phyloP scores from a whole-genome alignment of 2,888 invertebrate species.

The Agonopterix heracliana region DNA sequence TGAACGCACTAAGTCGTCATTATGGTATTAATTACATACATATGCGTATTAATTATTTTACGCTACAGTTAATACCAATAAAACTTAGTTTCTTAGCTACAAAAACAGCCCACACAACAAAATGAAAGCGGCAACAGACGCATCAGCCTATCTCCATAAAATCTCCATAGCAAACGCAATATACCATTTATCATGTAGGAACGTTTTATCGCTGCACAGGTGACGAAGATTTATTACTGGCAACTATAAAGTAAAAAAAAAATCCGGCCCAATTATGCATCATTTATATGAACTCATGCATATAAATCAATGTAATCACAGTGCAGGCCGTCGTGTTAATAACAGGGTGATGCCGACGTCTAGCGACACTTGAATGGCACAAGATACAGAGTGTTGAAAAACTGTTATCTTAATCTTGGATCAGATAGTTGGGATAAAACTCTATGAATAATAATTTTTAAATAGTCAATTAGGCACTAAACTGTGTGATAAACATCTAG shows the following conservation, averaged over 20 bases:
- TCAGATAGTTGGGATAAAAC: too few species aligned
- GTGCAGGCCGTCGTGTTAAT: slow-evolving; percentile 34
- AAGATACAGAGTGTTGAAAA: too few species aligned
- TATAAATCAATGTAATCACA: slow-evolving; percentile 62
- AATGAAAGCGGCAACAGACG: slow-evolving; percentile 4
- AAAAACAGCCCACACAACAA: not conserved
- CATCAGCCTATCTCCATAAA: slow-evolving; percentile 9
- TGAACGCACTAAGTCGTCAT: too few species aligned
- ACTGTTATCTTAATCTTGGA: too few species aligned
- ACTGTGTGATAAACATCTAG: too few species aligned
- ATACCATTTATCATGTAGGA: slow-evolving; percentile 20
- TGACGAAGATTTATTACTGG: slow-evolving; percentile 55
- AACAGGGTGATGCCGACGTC: slow-evolving; percentile 35
- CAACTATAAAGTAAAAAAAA: slow-evolving; percentile 37
- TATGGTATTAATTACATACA: too few species aligned
- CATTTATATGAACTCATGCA: slow-evolving; percentile 63
- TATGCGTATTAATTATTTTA: too few species aligned
- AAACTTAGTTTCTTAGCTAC: too few species aligned
- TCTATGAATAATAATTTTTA: too few species aligned
- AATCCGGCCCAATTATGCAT: slow-evolving; percentile 51
- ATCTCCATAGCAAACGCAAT: slow-evolving; percentile 12
- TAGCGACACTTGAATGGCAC: slow-evolving; percentile 21
- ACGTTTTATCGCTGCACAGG: slow-evolving; percentile 27
- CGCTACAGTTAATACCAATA: too few species aligned
- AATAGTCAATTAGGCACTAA: too few species aligned